Percentiles rank a stretch among this genome's conserved stretches.
These are phyloP conservation scores for Chymomyza fuscimana DNA, from an alignment of 2,888 invertebrate genomes.

Conservation along the genomic window DNA sequence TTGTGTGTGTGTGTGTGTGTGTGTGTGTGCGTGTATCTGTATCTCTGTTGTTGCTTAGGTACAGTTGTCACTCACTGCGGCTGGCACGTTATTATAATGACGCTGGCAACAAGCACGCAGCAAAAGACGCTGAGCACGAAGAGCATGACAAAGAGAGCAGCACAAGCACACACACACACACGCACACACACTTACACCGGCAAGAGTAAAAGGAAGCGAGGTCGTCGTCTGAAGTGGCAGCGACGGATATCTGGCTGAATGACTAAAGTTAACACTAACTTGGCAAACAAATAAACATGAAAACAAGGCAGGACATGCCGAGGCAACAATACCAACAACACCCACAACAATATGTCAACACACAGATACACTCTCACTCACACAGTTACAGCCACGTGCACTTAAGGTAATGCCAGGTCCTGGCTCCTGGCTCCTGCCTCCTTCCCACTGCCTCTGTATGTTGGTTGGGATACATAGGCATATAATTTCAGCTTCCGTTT, in stretches of 20 bases:
- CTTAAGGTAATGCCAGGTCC: conserved; percentile 2
- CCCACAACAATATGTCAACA: conserved; percentile 68
- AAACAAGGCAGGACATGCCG: conserved; percentile 55
- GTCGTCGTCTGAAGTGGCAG: conserved; percentile 49
- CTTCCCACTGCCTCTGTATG: conserved; percentile 31
- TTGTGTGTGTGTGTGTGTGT: background rate
- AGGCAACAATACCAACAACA: conserved; percentile 29
- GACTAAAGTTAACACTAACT: conserved; percentile 75
- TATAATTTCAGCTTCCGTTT: conserved; percentile 72
- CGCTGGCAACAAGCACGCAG: conserved; percentile 36
- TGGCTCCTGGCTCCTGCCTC: conserved; percentile 15
- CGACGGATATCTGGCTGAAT: conserved; percentile 72
- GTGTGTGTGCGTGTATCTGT: conserved; percentile 16
- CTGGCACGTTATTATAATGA: conserved; percentile 71
- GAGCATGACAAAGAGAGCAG: conserved; percentile 13
- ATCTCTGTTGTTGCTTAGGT: conserved; percentile 56
- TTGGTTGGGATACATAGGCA: conserved; percentile 51
- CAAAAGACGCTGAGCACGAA: conserved; percentile 20
- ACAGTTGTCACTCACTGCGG: conserved; percentile 66
- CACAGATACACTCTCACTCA: conserved; percentile 17
- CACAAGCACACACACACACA: background rate
- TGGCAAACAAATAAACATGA: conserved; percentile 32
- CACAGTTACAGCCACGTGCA: background rate
- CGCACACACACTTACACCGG: background rate
- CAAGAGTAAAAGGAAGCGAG: background rate